phyloP scores from a whole-genome alignment of 2,113 vertebrate species.

The Chionodraco myersi region DNA sequence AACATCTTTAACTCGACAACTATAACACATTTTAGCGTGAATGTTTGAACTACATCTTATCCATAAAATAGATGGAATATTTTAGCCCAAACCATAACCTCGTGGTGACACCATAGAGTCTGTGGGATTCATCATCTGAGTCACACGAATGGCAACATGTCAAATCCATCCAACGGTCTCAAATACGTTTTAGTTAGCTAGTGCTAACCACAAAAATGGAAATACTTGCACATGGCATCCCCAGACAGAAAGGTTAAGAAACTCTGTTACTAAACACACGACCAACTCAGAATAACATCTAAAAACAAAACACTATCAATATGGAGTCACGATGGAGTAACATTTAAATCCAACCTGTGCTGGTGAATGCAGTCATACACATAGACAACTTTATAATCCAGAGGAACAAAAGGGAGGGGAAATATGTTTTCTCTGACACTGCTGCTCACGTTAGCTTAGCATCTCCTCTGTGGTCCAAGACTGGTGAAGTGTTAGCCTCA shows the following conservation, averaged over 20 bases:
- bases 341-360: not conserved
- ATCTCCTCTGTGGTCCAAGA: slow-evolving; percentile 1
- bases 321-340: not conserved
- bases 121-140: not conserved
- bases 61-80: no score
- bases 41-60: no score
- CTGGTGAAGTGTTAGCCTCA: slow-evolving; percentile 3
- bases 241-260: not conserved
- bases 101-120: no score
- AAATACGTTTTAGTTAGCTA: no score
- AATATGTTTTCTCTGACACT: not conserved
- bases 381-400: not conserved
- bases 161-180: not conserved
- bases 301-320: not conserved
- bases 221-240: not conserved
- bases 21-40: no score
- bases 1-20: no score
- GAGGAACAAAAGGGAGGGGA: slow-evolving; percentile 8
- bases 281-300: not conserved
- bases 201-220: not conserved
- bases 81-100: no score
- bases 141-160: no score
- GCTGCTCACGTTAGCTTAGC: slow-evolving; percentile 32
- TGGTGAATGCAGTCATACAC: not conserved
- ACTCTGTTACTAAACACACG: not conserved